These are phyloP conservation scores for Calyptomena viridis DNA, from an alignment of 2,113 vertebrate genomes.

Conservation along the genomic window DNA sequence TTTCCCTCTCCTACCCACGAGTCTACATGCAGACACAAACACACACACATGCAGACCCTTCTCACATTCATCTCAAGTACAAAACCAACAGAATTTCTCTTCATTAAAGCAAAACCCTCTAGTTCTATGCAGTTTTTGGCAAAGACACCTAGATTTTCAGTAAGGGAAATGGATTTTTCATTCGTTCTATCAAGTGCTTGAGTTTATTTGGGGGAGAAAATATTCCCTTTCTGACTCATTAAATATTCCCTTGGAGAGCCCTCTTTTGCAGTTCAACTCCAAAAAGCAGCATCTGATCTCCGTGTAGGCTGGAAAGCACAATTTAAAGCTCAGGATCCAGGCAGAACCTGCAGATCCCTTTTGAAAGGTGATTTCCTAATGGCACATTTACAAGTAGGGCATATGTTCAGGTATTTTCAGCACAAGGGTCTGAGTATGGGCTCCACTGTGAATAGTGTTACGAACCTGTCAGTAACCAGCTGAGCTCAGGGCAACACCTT, in stretches of 20 bases:
- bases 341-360: not conserved
- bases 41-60: not conserved
- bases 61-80: accelerated
- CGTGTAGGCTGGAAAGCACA: not conserved
- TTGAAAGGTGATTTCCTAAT: not conserved
- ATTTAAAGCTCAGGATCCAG: not conserved
- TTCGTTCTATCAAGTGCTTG: not conserved
- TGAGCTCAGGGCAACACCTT: not conserved
- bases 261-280: not conserved
- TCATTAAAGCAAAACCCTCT: not conserved
- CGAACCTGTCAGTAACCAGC: accelerated
- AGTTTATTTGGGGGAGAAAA: not conserved
- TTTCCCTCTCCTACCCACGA: accelerated
- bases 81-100: not conserved
- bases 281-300: not conserved
- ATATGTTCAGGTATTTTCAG: not conserved
- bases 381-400: accelerated
- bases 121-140: not conserved
- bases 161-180: not conserved
- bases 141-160: not conserved
- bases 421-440: not conserved
- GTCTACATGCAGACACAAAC: not conserved
- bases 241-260: not conserved
- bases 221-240: not conserved
- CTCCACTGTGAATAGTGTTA: not conserved